A percentile compares a stretch with the other conserved stretches of the same genome.
Conservation (phyloP, 2,888 invertebrate genomes). For the Euproctis similis region DNA sequence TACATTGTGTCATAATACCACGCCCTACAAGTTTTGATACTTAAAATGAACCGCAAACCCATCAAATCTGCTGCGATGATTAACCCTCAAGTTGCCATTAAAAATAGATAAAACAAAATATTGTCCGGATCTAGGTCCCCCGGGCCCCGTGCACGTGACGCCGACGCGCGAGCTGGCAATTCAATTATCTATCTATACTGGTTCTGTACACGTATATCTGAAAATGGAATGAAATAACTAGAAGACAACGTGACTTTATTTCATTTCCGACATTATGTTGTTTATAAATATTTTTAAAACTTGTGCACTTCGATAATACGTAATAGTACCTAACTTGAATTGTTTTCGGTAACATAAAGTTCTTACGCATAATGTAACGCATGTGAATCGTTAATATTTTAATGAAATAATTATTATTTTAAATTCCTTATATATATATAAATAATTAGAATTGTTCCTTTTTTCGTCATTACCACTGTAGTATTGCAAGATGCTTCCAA, state of each 20-base stretch:
- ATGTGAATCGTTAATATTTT: no score
- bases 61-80: slow-evolving; percentile 54
- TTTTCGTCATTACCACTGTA: no score
- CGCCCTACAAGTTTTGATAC: slow-evolving; percentile 19
- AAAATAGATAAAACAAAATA: slow-evolving; percentile 71
- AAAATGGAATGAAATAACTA: slow-evolving; percentile 42
- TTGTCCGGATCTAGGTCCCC: slow-evolving; percentile 44
- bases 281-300: no score
- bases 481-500: no score
- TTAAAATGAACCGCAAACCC: slow-evolving; percentile 37
- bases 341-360: no score
- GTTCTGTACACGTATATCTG: slow-evolving; percentile 35
- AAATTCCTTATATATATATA: no score
- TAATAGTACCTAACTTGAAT: no score
- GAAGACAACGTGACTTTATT: slow-evolving; percentile 24
- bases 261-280: no score
- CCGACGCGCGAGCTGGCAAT: slow-evolving; percentile 48
- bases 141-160: slow-evolving; percentile 45
- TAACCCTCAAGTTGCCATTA: slow-evolving; percentile 60
- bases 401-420: no score
- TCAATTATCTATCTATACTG: slow-evolving; percentile 53
- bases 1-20: slow-evolving; percentile 19
- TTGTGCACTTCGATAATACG: no score
- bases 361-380: no score
- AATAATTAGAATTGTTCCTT: no score